These are phyloP conservation scores for Chironomus striatipennis DNA, from an alignment of 1,140 invertebrate genomes.

Conservation along the genomic window DNA sequence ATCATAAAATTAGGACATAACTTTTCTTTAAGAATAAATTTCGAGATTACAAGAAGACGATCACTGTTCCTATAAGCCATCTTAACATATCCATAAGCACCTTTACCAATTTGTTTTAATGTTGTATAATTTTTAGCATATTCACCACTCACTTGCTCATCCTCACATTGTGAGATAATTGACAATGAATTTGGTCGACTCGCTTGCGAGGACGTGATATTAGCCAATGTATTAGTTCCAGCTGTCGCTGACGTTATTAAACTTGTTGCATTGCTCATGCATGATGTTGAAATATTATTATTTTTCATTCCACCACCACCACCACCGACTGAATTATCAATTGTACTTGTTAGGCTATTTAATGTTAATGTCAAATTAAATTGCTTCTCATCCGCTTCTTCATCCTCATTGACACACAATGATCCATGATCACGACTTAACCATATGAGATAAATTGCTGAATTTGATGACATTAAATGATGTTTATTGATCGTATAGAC, in stretches of 20 bases:
- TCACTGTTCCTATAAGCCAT: conserved; percentile 54
- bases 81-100: conserved; percentile 67
- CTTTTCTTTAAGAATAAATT: conserved; percentile 63
- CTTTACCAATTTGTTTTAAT: conserved; percentile 62
- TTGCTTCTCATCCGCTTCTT: conserved; percentile 34
- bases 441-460: conserved; percentile 44
- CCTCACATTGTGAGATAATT: conserved; percentile 42
- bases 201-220: conserved; percentile 33
- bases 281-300: conserved; percentile 27
- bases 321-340: conserved; percentile 37
- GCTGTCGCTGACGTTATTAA: neutral
- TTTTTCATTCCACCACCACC: conserved; percentile 37
- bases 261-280: neutral
- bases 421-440: conserved; percentile 43
- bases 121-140: conserved; percentile 60
- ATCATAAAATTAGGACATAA: conserved; percentile 63
- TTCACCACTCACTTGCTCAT: conserved; percentile 46
- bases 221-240: conserved; percentile 7
- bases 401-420: conserved; percentile 32
- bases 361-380: conserved; percentile 42
- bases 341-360: conserved; percentile 42
- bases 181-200: conserved; percentile 47
- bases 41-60: conserved; percentile 56
- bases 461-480: conserved; percentile 29
- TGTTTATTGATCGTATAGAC: conserved; percentile 29